Evolutionary conservation across 2,113 vertebrate genomes (phyloP).

Genomic region (Regulus satrapa): DNA sequence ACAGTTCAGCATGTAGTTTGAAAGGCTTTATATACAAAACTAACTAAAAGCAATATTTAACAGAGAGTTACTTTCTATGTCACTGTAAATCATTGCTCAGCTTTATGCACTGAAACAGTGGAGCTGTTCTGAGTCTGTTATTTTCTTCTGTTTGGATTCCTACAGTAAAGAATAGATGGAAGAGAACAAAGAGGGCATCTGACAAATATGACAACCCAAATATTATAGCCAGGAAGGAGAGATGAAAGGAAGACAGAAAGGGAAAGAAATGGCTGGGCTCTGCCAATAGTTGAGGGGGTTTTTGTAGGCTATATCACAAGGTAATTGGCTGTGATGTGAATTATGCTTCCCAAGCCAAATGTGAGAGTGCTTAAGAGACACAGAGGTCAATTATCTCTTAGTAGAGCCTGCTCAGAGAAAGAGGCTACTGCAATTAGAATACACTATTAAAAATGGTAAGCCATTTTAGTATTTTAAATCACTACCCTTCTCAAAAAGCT

Average conservation of each 20-base stretch:
- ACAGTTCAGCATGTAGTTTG: constrained; percentile 21
- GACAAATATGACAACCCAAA: constrained; percentile 42
- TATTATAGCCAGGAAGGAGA: constrained; percentile 14
- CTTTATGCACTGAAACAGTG: not conserved
- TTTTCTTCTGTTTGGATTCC: constrained; percentile 21
- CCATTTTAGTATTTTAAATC: constrained; percentile 47
- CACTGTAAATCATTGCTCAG: constrained; percentile 53
- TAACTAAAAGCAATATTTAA: constrained; percentile 57
- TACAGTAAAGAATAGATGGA: constrained; percentile 9
- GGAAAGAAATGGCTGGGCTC: not conserved
- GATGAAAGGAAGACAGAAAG: not conserved
- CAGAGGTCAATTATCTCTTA: constrained; percentile 68
- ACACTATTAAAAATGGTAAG: constrained; percentile 39
- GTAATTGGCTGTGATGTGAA: constrained; percentile 57
- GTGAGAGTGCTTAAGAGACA: constrained; percentile 33
- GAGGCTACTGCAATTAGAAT: constrained; percentile 51
- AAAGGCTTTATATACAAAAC: constrained; percentile 46
- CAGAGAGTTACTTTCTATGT: constrained; percentile 47
- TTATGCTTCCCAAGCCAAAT: constrained; percentile 58
- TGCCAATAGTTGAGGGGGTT: not conserved
- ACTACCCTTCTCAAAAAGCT: constrained; percentile 2
- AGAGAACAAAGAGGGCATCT: constrained; percentile 29
- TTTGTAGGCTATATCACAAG: constrained; percentile 30
- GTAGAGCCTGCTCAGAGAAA: constrained; percentile 42
- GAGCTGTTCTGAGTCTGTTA: not conserved